phyloP scores from a whole-genome alignment of 2,797 vertebrate species.

The Australoheros facetus region DNA sequence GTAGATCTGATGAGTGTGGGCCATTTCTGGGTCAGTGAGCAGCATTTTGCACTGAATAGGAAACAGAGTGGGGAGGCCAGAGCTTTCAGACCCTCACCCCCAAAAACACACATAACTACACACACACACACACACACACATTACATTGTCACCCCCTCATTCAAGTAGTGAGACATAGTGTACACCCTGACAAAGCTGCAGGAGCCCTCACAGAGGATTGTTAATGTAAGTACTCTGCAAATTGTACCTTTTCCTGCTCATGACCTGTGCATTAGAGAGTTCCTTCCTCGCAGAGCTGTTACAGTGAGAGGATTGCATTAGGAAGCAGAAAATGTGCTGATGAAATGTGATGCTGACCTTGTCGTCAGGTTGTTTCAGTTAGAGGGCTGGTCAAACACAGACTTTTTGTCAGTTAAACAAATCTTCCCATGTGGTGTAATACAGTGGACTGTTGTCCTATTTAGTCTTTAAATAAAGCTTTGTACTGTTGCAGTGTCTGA shows the following conservation, averaged over 20 bases:
- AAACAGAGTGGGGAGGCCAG: constrained; percentile 53
- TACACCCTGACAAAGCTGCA: constrained; percentile 36
- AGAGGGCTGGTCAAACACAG: not conserved
- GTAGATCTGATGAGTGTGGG: constrained; percentile 80
- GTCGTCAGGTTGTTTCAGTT: constrained; percentile 11
- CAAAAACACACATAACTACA: constrained; percentile 36
- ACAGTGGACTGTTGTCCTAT: not conserved
- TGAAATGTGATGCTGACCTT: not conserved
- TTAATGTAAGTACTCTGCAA: constrained; percentile 67
- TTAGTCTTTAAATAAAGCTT: not conserved
- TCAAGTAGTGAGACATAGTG: constrained; percentile 57
- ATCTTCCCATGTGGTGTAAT: not conserved
- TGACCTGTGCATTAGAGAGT: not conserved
- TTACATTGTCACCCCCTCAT: constrained; percentile 36
- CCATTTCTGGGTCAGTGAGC: constrained; percentile 83
- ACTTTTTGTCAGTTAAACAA: not conserved
- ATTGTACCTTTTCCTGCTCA: constrained; percentile 3
- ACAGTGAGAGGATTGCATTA: not conserved
- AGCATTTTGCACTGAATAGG: constrained; percentile 69
- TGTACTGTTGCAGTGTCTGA: not conserved
- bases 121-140: constrained; percentile 40
- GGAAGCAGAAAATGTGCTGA: not conserved
- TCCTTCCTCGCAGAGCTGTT: not conserved
- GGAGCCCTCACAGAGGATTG: constrained; percentile 8
- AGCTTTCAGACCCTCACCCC: constrained; percentile 41